Conservation (phyloP, 2,888 invertebrate species). For the Nomada lathburiana region DNA sequence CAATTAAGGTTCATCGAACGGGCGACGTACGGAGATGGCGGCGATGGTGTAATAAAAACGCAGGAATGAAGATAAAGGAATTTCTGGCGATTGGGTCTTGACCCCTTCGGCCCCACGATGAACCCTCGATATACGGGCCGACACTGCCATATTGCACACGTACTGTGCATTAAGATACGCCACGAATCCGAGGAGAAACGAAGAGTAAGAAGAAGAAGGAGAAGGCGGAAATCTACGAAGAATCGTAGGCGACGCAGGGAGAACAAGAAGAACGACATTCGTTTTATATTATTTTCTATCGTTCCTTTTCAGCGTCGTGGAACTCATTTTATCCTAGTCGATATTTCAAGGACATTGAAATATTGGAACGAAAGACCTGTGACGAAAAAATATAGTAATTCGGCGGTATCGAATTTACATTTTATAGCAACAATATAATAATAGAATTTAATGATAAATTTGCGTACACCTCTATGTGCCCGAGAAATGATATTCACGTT, state of each 20-base stretch:
- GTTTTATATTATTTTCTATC: background rate
- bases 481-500: too few relatives aligned
- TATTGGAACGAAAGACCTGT: too few relatives aligned
- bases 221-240: constrained; percentile 24
- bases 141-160: constrained; percentile 63
- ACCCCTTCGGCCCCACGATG: constrained; percentile 60
- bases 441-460: too few relatives aligned
- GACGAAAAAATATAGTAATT: too few relatives aligned
- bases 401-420: too few relatives aligned
- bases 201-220: constrained; percentile 7
- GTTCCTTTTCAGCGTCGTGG: background rate
- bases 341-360: background rate
- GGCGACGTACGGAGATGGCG: constrained; percentile 49
- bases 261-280: constrained; percentile 23
- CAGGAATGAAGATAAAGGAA: constrained; percentile 70
- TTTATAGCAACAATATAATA: too few relatives aligned
- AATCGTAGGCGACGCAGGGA: constrained; percentile 31
- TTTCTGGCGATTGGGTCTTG: constrained; percentile 71
- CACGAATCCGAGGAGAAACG: constrained; percentile 30
- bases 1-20: constrained; percentile 65
- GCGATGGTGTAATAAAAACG: constrained; percentile 67
- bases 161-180: constrained; percentile 62
- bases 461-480: too few relatives aligned
- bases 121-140: constrained; percentile 62
- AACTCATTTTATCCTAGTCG: background rate